Percentiles rank a stretch among this genome's conserved stretches.
Conservation (phyloP, 2,888 invertebrate genomes). For the Cephus pygmeus region DNA sequence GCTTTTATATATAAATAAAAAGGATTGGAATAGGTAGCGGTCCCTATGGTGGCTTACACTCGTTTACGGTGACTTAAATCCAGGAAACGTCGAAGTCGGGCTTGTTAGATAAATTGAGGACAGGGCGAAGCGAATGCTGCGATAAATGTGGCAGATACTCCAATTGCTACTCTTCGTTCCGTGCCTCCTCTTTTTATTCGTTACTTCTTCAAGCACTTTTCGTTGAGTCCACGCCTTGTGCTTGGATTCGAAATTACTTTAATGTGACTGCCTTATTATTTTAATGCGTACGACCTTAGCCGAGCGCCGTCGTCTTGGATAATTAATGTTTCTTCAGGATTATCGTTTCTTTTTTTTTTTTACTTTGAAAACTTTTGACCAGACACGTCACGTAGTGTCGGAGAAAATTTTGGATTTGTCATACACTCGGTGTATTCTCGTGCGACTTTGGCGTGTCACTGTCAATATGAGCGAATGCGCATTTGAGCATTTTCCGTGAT, state of each 20-base stretch:
- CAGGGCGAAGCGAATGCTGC: not conserved
- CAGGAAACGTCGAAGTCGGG: not conserved
- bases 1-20: not conserved
- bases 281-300: conserved; percentile 30
- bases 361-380: too few relatives aligned
- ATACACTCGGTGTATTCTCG: not conserved
- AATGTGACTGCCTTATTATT: conserved; percentile 44
- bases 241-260: conserved; percentile 41
- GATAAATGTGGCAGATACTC: not conserved
- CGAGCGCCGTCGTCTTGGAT: not conserved
- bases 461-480: too few relatives aligned
- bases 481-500: too few relatives aligned
- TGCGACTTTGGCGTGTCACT: too few relatives aligned
- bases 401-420: not conserved
- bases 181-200: not conserved
- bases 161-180: not conserved
- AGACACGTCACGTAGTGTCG: not conserved
- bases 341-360: too few relatives aligned
- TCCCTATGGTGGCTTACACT: not conserved
- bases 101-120: not conserved
- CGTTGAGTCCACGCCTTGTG: conserved; percentile 20
- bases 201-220: not conserved
- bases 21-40: not conserved
- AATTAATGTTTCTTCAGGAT: too few relatives aligned
- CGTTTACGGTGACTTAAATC: not conserved